Evolutionary conservation across 2,113 vertebrate genomes (phyloP).

Genomic region (Oncorhynchus masou): DNA sequence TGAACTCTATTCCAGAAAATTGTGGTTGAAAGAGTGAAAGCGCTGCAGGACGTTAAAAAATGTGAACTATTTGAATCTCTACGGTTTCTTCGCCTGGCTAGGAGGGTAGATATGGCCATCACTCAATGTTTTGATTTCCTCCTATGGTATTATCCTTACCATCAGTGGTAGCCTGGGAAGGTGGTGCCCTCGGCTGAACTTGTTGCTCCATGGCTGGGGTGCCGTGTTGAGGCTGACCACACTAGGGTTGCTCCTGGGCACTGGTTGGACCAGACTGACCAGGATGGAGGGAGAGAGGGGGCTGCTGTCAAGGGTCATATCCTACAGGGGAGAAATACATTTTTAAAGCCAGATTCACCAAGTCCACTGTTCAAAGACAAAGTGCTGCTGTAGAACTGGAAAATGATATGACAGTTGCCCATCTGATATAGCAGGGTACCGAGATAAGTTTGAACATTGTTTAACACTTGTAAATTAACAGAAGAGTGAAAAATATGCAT

Average conservation of each 20-base stretch:
- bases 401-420: too few relatives aligned
- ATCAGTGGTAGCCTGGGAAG: constrained; percentile 70
- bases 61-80: not conserved
- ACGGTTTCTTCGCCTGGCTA: too few relatives aligned
- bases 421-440: too few relatives aligned
- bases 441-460: too few relatives aligned
- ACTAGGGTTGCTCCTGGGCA: constrained; percentile 79
- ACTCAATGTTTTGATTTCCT: too few relatives aligned
- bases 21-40: not conserved
- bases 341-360: not conserved
- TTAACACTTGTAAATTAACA: too few relatives aligned
- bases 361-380: too few relatives aligned
- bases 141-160: constrained; percentile 47
- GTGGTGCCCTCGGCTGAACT: constrained; percentile 81
- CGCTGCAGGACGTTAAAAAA: not conserved
- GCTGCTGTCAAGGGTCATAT: constrained; percentile 78
- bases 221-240: constrained; percentile 85
- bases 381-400: too few relatives aligned
- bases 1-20: not conserved
- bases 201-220: constrained; percentile 76
- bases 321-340: constrained; percentile 57
- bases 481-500: too few relatives aligned
- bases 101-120: too few relatives aligned
- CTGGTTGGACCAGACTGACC: constrained; percentile 50
- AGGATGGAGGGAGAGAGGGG: constrained; percentile 80